Evolutionary conservation across 2,113 vertebrate genomes (phyloP).

Genomic region (Psittacula cyanocephala): DNA sequence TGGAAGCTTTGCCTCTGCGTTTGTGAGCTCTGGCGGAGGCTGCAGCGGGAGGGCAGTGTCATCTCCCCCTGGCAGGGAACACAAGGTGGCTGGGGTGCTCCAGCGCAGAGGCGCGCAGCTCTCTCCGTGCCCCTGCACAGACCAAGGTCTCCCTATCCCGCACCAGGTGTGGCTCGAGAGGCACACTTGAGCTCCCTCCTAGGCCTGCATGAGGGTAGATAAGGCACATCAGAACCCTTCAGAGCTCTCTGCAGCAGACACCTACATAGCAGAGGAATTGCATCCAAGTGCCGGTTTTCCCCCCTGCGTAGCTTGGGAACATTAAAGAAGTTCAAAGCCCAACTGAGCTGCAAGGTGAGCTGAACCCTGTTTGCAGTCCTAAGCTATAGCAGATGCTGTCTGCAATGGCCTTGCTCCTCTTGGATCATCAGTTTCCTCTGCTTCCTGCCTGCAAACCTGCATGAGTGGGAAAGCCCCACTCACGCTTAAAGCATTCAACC

Average conservation of each 20-base stretch:
- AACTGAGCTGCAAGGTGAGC: neutral
- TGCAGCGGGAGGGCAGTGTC: no score
- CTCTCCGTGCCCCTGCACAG: rapidly evolving
- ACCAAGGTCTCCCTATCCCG: no score
- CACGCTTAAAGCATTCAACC: neutral
- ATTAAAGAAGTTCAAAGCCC: neutral
- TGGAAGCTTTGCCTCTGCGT: neutral
- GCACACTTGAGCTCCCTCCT: neutral
- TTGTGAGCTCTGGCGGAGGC: neutral
- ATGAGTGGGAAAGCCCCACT: neutral
- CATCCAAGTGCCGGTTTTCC: rapidly evolving
- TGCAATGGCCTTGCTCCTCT: neutral
- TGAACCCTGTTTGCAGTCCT: neutral
- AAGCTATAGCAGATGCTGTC: neutral
- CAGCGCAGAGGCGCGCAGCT: neutral
- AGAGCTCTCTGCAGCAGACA: neutral
- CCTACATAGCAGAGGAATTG: rapidly evolving
- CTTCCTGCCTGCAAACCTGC: neutral
- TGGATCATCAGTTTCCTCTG: neutral
- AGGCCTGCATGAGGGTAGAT: rapidly evolving
- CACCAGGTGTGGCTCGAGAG: rapidly evolving
- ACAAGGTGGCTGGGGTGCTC: rapidly evolving
- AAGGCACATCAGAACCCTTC: neutral
- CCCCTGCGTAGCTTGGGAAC: rapidly evolving
- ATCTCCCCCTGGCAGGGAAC: no score